Evolutionary conservation across 2,113 vertebrate species (phyloP), one percentile per base, ranked within the genome.

Genomic region (Rhinopomastus cyanomelas): DNA sequence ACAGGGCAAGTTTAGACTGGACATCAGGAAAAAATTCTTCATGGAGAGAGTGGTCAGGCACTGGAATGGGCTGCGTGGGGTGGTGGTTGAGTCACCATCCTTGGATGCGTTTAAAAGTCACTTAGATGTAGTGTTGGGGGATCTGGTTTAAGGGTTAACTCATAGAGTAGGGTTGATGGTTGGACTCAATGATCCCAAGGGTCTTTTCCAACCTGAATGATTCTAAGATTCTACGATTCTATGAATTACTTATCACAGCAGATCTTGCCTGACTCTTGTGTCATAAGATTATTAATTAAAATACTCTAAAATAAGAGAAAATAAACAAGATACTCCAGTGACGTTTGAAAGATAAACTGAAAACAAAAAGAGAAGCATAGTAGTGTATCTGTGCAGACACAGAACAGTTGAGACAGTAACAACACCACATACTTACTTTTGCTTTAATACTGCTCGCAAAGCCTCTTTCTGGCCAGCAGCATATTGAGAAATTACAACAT

Each of bases 401-500:
- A 74, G 56, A 79, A 53, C 26, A 85, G 49, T 66, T 61, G 30
- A 74, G 34, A 76, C 11, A 81, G 21, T 69, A 74, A 61, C 36
- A 89, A 3, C n/a, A 91, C 37, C 46, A 65, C 21, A 62, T 34
- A 97, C 97, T 97, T 96, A 99, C 99, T 98, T 98, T 80, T 98
- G 98, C 73, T 97, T 98, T 95, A 99, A 95, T 32, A 95, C 96
- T 8, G 97, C 95, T 86, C 97, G 96, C 26, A 98, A 67, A 62
- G 96, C 97, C 68, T 98, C 98, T 49, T 98, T 99, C 83, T 98
- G 97, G 32, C 98, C 98, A 51, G 93, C 12, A 3, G 96, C 59
- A 55, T 98, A 99, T 7, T 96, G 98, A 36, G 98, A 99, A 86
- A 99, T 98, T 75, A 98, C 90, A 48, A 99, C 93, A 60, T 99